phyloP scores from a whole-genome alignment of 2,888 invertebrate species.

The Schizotus pectinicornis region DNA sequence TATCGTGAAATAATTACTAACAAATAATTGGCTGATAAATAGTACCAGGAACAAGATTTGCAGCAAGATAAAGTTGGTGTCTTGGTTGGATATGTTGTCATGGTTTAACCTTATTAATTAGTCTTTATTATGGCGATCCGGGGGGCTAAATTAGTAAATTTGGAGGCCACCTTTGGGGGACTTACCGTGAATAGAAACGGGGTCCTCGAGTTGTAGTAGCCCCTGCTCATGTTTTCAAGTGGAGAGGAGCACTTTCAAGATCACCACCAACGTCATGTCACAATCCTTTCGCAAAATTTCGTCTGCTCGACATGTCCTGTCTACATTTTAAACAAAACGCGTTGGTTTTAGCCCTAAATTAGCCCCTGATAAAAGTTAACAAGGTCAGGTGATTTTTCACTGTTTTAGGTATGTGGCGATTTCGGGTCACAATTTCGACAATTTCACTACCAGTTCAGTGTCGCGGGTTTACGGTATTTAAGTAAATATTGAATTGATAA shows the following conservation, averaged over 20 bases:
- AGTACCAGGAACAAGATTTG: too few relatives aligned
- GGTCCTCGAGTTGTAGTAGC: slow-evolving; percentile 49
- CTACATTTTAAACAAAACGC: neutral
- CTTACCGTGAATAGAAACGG: slow-evolving; percentile 54
- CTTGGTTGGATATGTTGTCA: too few relatives aligned
- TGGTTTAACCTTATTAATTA: too few relatives aligned
- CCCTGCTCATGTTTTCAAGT: slow-evolving; percentile 42
- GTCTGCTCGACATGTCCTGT: neutral
- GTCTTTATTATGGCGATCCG: too few relatives aligned
- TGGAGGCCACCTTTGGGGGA: slow-evolving; percentile 3
- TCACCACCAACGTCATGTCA: neutral
- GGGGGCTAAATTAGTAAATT: neutral
- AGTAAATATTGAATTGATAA: neutral
- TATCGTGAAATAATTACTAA: too few relatives aligned
- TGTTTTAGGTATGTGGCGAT: neutral
- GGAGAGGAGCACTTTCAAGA: slow-evolving; percentile 1
- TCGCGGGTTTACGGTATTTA: too few relatives aligned
- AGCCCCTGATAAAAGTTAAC: slow-evolving; percentile 22
- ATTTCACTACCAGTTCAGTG: neutral
- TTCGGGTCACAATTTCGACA: neutral
- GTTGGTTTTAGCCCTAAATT: slow-evolving; percentile 7
- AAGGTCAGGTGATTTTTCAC: slow-evolving; percentile 31
- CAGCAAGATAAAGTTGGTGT: too few relatives aligned
- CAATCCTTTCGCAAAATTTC: slow-evolving; percentile 7
- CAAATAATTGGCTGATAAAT: too few relatives aligned